Evolutionary conservation across 2,888 invertebrate species (phyloP).

Genomic region (Choristoneura rosaceana): DNA sequence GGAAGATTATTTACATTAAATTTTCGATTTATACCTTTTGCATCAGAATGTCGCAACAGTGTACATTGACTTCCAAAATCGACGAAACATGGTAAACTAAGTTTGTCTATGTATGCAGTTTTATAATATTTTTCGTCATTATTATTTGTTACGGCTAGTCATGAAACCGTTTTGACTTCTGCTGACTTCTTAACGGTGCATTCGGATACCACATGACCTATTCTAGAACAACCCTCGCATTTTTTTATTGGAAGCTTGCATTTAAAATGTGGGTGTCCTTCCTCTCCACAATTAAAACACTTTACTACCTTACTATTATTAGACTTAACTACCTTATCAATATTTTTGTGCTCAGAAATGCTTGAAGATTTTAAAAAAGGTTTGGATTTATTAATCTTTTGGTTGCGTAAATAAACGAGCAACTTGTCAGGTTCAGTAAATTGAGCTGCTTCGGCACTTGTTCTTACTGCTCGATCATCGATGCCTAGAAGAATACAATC

Average conservation of each 20-base stretch:
- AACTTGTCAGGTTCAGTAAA: conserved; percentile 45
- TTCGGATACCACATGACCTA: not conserved
- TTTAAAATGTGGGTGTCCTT: conserved; percentile 43
- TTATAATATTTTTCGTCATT: too few species aligned
- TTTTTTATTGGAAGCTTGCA: conserved; percentile 43
- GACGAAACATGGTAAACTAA: too few species aligned
- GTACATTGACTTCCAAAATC: too few species aligned
- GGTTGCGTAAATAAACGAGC: conserved; percentile 39
- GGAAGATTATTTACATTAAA: too few species aligned
- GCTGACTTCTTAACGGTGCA: too few species aligned
- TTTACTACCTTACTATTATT: conserved; percentile 9
- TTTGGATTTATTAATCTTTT: conserved; percentile 6
- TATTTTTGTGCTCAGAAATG: conserved; percentile 1
- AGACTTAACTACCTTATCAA: not conserved
- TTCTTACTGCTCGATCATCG: conserved; percentile 45
- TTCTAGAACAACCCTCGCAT: conserved; percentile 40
- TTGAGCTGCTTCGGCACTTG: conserved; percentile 45
- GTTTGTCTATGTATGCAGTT: too few species aligned
- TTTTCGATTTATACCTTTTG: too few species aligned
- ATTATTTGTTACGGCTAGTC: too few species aligned
- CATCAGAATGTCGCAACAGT: too few species aligned
- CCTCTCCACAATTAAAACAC: conserved; percentile 45
- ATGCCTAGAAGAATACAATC: conserved; percentile 46
- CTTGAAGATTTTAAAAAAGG: not conserved
- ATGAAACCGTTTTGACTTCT: too few species aligned